Evolutionary conservation across 1,140 invertebrate genomes (phyloP), one percentile per base, ranked within the genome.

Genomic region (Drosophila carrolli): DNA sequence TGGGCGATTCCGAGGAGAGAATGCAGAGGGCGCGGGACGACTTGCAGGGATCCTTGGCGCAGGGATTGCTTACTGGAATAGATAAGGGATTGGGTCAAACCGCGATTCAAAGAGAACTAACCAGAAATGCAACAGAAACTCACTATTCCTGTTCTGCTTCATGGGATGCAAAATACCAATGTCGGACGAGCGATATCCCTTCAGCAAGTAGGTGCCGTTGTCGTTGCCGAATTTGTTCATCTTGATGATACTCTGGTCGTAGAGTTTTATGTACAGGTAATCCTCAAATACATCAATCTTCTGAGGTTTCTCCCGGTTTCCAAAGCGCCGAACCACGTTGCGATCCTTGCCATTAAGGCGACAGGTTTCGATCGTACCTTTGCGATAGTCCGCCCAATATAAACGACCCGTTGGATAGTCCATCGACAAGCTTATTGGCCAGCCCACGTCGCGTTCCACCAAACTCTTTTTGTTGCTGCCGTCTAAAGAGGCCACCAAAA

Each of bases 241-340:
- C 71, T 94, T 93, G n/a, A 95, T 91, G 43, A 97, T 94, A 55
- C 93, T 93, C 84, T 95, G 94, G 27, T 93, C 93, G 75, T 94
- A 95, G 1, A 95, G 94, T 23, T 95, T 94, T 8, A 96, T 93
- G 78, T 95, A 97, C 3, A 96, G 67, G 56, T 93, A 93, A 78
- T 96, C 95, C 92, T 96, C 96, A 91, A 97, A 97, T 0, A 97
- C 93, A 71, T 96, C 96, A 2, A 97, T 90, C 85, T 95, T 95
- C 79, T 94, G 95, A 0, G 96, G 96, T 83, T 93, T 94, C 53
- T 92, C 94, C 23, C 86, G 83, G 8, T 84, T 92, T 23, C 84
- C 78, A 75, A 96, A 95, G 27, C 93, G 90, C 50, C 93, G 93
- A 1, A 96, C 93, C 10, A 95, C 67, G 59, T 94, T 93, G 16